phyloP scores from a whole-genome alignment of 2,113 vertebrate species.

The Arizona elegans region DNA sequence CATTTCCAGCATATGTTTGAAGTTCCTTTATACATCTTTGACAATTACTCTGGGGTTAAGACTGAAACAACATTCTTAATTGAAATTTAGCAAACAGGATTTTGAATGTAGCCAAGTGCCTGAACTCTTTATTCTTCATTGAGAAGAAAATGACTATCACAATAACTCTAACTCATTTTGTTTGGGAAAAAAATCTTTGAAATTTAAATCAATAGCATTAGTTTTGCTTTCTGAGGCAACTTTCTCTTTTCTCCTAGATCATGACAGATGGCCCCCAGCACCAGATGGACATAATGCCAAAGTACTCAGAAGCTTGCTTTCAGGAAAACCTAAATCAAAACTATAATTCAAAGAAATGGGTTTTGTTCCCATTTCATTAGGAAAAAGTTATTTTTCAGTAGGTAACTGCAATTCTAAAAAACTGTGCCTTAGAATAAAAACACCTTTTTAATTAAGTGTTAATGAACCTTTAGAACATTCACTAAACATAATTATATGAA shows the following conservation, averaged over 20 bases:
- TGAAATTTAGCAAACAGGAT: background rate
- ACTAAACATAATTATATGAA: background rate
- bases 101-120: background rate
- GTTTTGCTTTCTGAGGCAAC: background rate
- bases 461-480: background rate
- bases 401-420: constrained; percentile 1
- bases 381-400: background rate
- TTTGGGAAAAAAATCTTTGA: background rate
- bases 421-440: background rate
- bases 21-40: background rate
- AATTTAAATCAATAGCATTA: background rate
- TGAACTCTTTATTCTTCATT: background rate
- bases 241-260: constrained; percentile 68
- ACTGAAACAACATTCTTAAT: background rate
- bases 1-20: background rate
- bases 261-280: constrained; percentile 76
- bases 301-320: constrained; percentile 70
- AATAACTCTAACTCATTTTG: background rate
- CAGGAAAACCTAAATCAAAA: constrained; percentile 51
- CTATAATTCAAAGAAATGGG: constrained; percentile 44
- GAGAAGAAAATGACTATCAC: background rate
- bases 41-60: background rate
- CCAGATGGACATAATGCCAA: constrained; percentile 80
- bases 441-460: background rate
- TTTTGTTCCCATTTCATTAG: background rate